These are phyloP conservation scores for Lipotes vexillifer DNA, from an alignment of 2,113 vertebrate genomes.

Conservation along the genomic window DNA sequence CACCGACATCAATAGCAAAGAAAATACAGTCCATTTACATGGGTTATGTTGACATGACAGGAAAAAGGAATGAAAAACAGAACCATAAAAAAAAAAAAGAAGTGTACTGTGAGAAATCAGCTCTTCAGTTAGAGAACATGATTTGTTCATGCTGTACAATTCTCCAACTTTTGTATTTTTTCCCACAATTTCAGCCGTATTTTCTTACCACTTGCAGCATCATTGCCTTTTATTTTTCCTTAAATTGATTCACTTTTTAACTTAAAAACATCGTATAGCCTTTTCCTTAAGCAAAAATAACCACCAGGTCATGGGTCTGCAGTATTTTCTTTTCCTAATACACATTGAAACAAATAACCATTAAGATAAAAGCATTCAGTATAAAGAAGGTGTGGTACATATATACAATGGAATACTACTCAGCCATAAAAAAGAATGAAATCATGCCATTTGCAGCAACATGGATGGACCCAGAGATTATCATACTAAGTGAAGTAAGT, in stretches of 20 bases:
- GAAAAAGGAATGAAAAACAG: background rate
- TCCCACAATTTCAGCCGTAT: background rate
- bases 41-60: no score
- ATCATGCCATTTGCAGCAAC: no score
- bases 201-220: background rate
- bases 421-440: no score
- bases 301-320: background rate
- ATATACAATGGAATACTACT: no score
- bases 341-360: background rate
- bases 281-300: background rate
- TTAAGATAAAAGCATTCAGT: background rate
- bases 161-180: background rate
- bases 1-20: background rate
- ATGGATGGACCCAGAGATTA: no score
- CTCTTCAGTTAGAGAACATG: background rate
- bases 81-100: background rate
- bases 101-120: rapidly evolving
- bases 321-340: background rate
- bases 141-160: background rate
- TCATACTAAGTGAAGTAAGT: no score
- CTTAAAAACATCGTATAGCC: background rate
- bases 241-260: background rate
- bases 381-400: no score
- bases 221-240: background rate
- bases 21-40: background rate